Percentiles rank a stretch among this genome's conserved stretches.
phyloP scores from a whole-genome alignment of 2,113 vertebrate genomes.

The Symphodus melops region DNA sequence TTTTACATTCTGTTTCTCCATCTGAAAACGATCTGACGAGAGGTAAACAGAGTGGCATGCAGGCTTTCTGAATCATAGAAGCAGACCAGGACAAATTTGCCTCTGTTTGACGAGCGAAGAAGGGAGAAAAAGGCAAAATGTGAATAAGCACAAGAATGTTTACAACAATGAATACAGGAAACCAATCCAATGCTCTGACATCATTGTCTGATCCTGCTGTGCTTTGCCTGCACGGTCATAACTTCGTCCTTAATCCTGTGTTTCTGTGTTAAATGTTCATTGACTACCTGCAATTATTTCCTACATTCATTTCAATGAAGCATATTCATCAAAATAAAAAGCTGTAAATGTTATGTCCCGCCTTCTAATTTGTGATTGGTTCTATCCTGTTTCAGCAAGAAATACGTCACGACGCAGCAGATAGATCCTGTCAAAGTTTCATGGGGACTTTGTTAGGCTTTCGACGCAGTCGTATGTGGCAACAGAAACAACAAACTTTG shows the following conservation, averaged over 20 bases:
- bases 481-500: not conserved
- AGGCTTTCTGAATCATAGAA: constrained; percentile 38
- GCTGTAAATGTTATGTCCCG: no score
- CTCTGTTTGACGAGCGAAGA: constrained; percentile 33
- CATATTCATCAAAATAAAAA: no score
- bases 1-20: constrained; percentile 17
- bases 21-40: constrained; percentile 32
- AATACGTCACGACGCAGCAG: no score
- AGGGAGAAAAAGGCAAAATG: constrained; percentile 13
- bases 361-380: no score
- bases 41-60: constrained; percentile 34
- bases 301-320: no score
- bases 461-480: no score
- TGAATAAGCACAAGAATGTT: constrained; percentile 18
- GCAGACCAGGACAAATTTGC: constrained; percentile 36
- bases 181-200: constrained; percentile 36
- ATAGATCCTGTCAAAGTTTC: no score
- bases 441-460: no score
- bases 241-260: not conserved
- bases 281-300: no score
- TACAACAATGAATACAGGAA: constrained; percentile 36
- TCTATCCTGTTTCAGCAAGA: no score
- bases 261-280: no score
- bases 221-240: not conserved
- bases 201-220: constrained; percentile 34